A percentile compares a stretch with the other conserved stretches of the same genome.
phyloP scores from a whole-genome alignment of 2,797 vertebrate species.

The Crenichthys baileyi region DNA sequence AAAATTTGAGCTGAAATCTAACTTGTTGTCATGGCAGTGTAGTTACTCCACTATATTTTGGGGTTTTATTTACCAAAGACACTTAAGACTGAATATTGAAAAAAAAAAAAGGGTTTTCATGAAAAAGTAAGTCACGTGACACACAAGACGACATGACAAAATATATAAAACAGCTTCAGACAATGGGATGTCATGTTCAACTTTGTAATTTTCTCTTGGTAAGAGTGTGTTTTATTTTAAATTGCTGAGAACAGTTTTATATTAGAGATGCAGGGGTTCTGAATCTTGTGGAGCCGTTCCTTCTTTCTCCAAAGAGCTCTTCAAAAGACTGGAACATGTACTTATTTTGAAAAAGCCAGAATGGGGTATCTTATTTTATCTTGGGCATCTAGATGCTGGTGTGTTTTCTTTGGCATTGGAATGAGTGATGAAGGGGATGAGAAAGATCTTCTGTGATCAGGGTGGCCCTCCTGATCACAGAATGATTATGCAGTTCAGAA shows the following conservation, averaged over 20 bases:
- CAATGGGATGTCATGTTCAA: not conserved
- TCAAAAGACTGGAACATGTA: not conserved
- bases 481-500: too few relatives aligned
- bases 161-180: not conserved
- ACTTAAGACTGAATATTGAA: too few relatives aligned
- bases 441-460: too few relatives aligned
- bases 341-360: not conserved
- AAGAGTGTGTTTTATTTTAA: not conserved
- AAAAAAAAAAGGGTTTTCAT: too few relatives aligned
- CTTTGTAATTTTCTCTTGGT: not conserved
- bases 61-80: constrained; percentile 53
- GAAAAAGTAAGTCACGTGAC: not conserved
- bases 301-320: not conserved
- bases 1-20: constrained; percentile 38
- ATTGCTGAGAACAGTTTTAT: not conserved
- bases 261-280: not conserved
- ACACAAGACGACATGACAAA: too few relatives aligned
- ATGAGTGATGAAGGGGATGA: too few relatives aligned
- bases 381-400: too few relatives aligned
- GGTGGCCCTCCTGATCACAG: too few relatives aligned
- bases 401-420: too few relatives aligned
- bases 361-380: not conserved
- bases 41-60: constrained; percentile 47
- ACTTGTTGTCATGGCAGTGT: constrained; percentile 25
- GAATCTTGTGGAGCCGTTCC: not conserved